Conservation (phyloP, 2,797 vertebrate genomes). For the Anguilla anguilla region DNA sequence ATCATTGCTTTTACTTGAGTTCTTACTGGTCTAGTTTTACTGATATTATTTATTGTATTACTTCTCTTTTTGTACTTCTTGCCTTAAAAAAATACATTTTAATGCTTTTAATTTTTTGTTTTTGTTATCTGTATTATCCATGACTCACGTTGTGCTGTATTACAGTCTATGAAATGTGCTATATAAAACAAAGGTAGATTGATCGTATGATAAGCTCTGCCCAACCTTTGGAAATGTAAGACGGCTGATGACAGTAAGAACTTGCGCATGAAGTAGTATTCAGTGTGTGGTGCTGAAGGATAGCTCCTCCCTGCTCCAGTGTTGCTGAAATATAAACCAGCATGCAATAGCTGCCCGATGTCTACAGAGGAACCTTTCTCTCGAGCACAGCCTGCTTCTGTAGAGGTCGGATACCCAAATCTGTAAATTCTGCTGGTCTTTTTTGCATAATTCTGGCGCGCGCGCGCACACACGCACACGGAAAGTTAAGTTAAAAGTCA, state of each 20-base stretch:
- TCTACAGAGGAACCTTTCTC: not conserved
- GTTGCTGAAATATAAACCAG: slow-evolving; percentile 46
- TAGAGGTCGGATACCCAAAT: not conserved
- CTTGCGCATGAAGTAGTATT: not conserved
- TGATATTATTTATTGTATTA: too few relatives aligned
- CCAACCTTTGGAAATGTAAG: not conserved
- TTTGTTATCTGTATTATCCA: too few relatives aligned
- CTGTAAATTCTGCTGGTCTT: not conserved
- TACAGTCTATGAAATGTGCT: too few relatives aligned
- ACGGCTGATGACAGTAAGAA: not conserved
- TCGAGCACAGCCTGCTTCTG: not conserved
- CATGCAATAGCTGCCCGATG: not conserved
- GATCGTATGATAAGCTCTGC: too few relatives aligned
- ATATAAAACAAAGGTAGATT: too few relatives aligned
- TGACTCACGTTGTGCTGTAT: too few relatives aligned
- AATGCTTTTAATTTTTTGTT: too few relatives aligned
- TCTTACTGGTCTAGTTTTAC: too few relatives aligned
- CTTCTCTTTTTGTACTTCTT: too few relatives aligned
- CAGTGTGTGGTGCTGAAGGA: slow-evolving; percentile 19
- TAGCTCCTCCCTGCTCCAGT: slow-evolving; percentile 60
- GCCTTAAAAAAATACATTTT: too few relatives aligned
- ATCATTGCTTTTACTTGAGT: too few relatives aligned
- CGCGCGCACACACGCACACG: not conserved
- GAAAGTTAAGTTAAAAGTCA: not conserved
- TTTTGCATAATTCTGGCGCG: not conserved